Conservation (phyloP, 2,888 invertebrate species). For the Eilema depressum region DNA sequence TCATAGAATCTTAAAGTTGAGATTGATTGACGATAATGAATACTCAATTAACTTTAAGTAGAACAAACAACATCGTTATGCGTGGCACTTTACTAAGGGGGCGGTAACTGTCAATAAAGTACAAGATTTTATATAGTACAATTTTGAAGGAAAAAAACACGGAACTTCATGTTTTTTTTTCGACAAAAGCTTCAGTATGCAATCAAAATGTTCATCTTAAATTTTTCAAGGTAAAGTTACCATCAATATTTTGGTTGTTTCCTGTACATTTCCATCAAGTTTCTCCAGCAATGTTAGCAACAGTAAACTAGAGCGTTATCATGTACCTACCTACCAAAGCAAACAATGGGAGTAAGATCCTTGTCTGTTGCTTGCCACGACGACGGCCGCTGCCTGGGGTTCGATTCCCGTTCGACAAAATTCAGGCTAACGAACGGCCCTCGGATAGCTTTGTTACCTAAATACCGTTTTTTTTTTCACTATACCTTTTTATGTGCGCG, state of each 20-base stretch:
- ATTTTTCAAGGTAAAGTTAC: not conserved
- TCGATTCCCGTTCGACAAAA: slow-evolving; percentile 79
- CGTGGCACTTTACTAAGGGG: not conserved
- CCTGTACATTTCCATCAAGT: slow-evolving; percentile 65
- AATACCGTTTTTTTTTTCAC: slow-evolving; percentile 66
- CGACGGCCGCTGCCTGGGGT: slow-evolving; percentile 69
- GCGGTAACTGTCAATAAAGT: not conserved
- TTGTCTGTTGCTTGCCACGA: slow-evolving; percentile 75
- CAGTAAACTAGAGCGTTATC: slow-evolving; percentile 76
- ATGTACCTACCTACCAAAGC: slow-evolving; percentile 60
- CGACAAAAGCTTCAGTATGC: no score
- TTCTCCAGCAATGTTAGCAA: slow-evolving; percentile 61
- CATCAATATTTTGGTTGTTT: not conserved
- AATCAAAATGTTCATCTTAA: not conserved
- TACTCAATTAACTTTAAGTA: slow-evolving; percentile 4
- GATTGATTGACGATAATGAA: not conserved
- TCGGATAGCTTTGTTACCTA: slow-evolving; percentile 64
- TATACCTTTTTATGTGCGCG: slow-evolving; percentile 49
- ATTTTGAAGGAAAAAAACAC: not conserved
- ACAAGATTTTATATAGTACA: not conserved
- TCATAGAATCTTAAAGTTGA: not conserved
- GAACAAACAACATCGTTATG: not conserved
- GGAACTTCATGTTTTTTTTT: no score
- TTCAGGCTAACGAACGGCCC: slow-evolving; percentile 78
- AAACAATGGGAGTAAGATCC: slow-evolving; percentile 81